Percentiles rank a stretch among this genome's conserved stretches.
Conservation (phyloP, 2,888 invertebrate genomes). For the Drepana falcataria region DNA sequence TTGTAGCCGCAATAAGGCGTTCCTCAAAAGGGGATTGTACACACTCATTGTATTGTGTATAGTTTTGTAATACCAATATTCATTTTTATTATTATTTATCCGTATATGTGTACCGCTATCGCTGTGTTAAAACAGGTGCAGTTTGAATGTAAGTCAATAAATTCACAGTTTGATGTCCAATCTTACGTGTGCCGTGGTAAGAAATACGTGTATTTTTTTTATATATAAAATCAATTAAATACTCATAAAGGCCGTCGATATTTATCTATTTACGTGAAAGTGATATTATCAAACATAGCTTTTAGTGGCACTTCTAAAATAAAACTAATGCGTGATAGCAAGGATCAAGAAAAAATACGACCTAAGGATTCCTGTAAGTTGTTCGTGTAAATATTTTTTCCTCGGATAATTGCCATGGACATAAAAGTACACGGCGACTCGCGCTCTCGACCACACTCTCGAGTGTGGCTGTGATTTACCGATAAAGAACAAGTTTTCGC, state of each 20-base stretch:
- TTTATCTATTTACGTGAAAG: too few relatives aligned
- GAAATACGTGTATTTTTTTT: neutral
- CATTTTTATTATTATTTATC: too few relatives aligned
- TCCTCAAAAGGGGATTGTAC: too few relatives aligned
- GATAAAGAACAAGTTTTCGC: slow-evolving; percentile 25
- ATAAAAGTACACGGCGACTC: slow-evolving; percentile 26
- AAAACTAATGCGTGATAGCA: too few relatives aligned
- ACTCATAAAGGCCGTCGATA: too few relatives aligned
- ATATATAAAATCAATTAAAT: slow-evolving; percentile 2
- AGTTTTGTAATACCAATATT: too few relatives aligned
- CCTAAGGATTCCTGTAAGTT: slow-evolving; percentile 18
- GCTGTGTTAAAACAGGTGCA: slow-evolving; percentile 1
- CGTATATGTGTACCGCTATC: too few relatives aligned
- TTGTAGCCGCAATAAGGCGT: too few relatives aligned
- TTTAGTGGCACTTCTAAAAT: too few relatives aligned
- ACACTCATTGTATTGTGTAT: too few relatives aligned
- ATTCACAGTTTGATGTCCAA: neutral
- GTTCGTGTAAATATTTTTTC: slow-evolving; percentile 10
- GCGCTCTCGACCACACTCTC: too few relatives aligned
- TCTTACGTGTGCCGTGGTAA: neutral
- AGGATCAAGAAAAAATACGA: slow-evolving; percentile 14
- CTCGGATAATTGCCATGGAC: slow-evolving; percentile 7
- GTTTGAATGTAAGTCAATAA: neutral
- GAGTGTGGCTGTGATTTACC: slow-evolving; percentile 30
- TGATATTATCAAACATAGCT: too few relatives aligned